Conservation (phyloP, 2,113 vertebrate species). For the Zosterops hypoxanthus region DNA sequence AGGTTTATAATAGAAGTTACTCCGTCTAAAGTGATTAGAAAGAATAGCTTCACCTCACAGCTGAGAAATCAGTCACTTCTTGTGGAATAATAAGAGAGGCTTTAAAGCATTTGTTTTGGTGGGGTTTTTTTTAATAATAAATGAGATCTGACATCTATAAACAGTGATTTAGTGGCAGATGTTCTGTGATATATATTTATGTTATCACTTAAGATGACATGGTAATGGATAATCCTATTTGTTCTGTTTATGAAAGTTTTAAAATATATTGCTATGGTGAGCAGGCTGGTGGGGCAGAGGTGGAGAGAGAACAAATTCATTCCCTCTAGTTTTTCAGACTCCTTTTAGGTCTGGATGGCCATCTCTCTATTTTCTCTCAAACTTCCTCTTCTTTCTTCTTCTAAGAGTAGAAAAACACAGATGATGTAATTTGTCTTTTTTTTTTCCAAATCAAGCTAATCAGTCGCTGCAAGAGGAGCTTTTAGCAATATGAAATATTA, state of each 20-base stretch:
- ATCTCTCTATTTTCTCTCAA: conserved; percentile 67
- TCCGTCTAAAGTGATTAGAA: conserved; percentile 13
- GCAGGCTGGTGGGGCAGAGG: conserved; percentile 15
- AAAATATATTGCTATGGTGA: background rate
- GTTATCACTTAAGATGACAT: conserved; percentile 55
- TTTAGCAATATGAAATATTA: background rate
- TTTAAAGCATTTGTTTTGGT: conserved; percentile 29
- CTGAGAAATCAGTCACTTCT: conserved; percentile 1
- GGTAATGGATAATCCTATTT: conserved; percentile 40
- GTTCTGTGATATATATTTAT: conserved; percentile 60
- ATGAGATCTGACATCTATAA: conserved; percentile 63
- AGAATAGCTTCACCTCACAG: background rate
- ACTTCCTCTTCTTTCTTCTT: conserved; percentile 55
- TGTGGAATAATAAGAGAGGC: conserved; percentile 4
- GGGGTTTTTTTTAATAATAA: conserved; percentile 37
- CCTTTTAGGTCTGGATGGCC: background rate
- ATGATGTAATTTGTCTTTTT: background rate
- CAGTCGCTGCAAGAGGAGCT: background rate
- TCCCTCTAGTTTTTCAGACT: background rate
- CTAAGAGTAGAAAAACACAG: conserved; percentile 47
- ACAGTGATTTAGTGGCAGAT: conserved; percentile 64
- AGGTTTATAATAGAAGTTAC: background rate
- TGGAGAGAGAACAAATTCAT: background rate
- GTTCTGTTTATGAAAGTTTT: conserved; percentile 50
- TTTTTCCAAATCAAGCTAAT: conserved; percentile 13